A percentile compares a stretch with the other conserved stretches of the same genome.
phyloP scores from a whole-genome alignment of 2,888 invertebrate genomes.

The Erebia epiphron region DNA sequence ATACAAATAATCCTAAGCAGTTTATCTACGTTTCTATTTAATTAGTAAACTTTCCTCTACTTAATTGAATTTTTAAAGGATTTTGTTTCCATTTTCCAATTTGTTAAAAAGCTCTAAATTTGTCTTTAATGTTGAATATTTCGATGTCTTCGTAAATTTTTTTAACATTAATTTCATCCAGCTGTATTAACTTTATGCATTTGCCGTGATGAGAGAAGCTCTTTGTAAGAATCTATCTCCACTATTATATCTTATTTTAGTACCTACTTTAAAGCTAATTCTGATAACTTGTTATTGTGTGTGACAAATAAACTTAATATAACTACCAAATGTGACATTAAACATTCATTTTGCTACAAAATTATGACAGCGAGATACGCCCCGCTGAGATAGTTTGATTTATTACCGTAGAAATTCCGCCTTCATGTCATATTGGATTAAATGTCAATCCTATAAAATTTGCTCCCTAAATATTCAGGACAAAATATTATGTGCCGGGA shows the following conservation, averaged over 20 bases:
- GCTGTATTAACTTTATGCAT: too few relatives aligned
- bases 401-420: constrained; percentile 16
- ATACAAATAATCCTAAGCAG: constrained; percentile 17
- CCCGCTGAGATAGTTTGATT: constrained; percentile 27
- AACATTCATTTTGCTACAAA: constrained; percentile 13
- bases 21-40: constrained; percentile 6
- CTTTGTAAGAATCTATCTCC: too few relatives aligned
- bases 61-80: not conserved
- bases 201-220: too few relatives aligned
- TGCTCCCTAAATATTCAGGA: constrained; percentile 6
- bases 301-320: not conserved
- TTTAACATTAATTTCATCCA: too few relatives aligned
- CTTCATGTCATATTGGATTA: constrained; percentile 11
- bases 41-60: not conserved
- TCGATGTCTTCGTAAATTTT: too few relatives aligned
- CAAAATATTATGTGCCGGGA: constrained; percentile 13
- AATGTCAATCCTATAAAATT: constrained; percentile 14
- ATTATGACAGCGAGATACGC: constrained; percentile 21
- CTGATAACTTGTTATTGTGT: not conserved
- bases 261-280: not conserved
- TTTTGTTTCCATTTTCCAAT: not conserved
- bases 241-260: not conserved
- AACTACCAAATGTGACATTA: not conserved
- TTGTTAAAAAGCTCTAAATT: too few relatives aligned
- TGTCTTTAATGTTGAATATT: too few relatives aligned